Conservation (phyloP, 2,888 invertebrate genomes). For the Zygothrica quintamaculata region DNA sequence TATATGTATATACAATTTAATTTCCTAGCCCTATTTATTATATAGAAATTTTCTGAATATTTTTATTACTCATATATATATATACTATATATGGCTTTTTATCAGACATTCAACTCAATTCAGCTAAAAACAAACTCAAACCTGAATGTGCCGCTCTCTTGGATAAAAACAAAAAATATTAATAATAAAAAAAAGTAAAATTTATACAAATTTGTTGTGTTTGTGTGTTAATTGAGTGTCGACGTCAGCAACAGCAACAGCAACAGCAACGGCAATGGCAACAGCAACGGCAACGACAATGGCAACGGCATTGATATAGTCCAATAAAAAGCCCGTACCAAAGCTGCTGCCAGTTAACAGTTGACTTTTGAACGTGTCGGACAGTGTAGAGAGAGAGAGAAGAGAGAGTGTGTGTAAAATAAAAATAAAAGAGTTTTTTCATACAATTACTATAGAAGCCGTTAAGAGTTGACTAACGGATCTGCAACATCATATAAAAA, state of each 20-base stretch:
- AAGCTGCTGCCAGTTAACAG: constrained; percentile 50
- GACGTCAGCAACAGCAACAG: constrained; percentile 8
- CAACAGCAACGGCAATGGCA: not conserved
- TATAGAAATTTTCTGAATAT: too few species aligned
- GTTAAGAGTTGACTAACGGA: constrained; percentile 35
- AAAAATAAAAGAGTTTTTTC: not conserved
- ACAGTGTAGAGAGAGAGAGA: constrained; percentile 3
- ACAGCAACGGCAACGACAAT: not conserved
- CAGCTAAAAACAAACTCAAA: constrained; percentile 45
- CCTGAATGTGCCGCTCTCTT: constrained; percentile 35
- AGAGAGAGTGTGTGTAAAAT: not conserved
- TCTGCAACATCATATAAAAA: constrained; percentile 32
- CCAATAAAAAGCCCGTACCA: constrained; percentile 64
- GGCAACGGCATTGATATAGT: not conserved
- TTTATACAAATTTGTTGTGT: constrained; percentile 31
- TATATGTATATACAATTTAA: too few species aligned
- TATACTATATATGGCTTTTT: constrained; percentile 1
- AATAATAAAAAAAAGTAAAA: constrained; percentile 2
- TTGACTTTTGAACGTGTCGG: constrained; percentile 57
- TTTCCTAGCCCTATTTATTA: too few species aligned
- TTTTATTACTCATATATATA: not conserved
- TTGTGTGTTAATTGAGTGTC: constrained; percentile 52
- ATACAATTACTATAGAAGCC: constrained; percentile 5
- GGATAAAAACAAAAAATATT: constrained; percentile 8
- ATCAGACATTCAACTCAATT: constrained; percentile 20